Evolutionary conservation across 2,888 invertebrate species (phyloP), one percentile per base, ranked within the genome.

Genomic region (Idaea straminata): DNA sequence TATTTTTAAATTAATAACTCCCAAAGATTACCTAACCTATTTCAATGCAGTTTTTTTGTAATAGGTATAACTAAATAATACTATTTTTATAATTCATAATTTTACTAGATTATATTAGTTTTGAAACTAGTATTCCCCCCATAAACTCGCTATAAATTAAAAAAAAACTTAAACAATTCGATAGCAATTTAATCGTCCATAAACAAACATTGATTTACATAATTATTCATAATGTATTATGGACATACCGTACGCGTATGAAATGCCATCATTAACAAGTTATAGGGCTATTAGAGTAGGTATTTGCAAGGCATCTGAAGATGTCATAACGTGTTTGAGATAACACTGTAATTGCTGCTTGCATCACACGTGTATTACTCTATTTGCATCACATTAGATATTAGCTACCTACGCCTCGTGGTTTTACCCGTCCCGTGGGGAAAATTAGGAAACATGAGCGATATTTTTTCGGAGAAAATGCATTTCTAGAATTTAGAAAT

Each of bases 261-360:
- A 63, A 65, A 65, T 65, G 63, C 61, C 62, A 63, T 63, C 58
- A 47, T 47, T 10, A 47, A 5, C 47, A 36, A 5, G 10, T 47
- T 25, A 25, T 25, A 25, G 16, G 58, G 34, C 34, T 5, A 5
- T 15, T 59, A 60, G 59, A 61, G 61, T 62, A 35, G 62, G 61
- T 25, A 69, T 68, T 68, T 65, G 38, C 35, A 58, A 59, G 63
- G 66, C 61, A 70, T 72, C 59, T 66, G 68, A 68, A 69, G 69
- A 69, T 69, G 69, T 59, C 64, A 65, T 62, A 47, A 57, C 16
- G 59, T 64, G 59, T 64, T 69, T 67, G 64, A 65, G 58, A 66
- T 64, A 64, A 66, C 68, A 65, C 38, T n/a, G 63, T 62, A 69
- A 67, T 71, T 64, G 64, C 61, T 15, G 61, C 67, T 65, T 63